These are phyloP conservation scores for Notodonta dromedarius DNA, from an alignment of 2,888 invertebrate genomes.

Conservation along the genomic window DNA sequence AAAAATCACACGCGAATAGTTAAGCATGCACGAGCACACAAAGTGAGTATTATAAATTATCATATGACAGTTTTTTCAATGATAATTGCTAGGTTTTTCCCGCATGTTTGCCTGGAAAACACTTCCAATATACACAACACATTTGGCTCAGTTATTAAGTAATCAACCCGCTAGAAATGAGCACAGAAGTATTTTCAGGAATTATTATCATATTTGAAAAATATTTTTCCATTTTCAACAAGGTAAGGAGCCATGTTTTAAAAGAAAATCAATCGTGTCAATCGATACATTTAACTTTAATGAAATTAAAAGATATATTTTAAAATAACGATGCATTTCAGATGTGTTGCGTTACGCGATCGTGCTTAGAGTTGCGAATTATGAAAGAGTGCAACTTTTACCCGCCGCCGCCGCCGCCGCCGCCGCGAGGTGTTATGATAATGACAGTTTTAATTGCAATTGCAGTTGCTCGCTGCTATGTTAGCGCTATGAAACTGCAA, in stretches of 20 bases:
- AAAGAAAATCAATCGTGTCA: too few species aligned
- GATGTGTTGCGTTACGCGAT: conserved; percentile 26
- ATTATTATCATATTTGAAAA: too few species aligned
- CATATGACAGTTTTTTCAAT: background rate
- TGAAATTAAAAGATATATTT: too few species aligned
- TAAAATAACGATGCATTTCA: conserved; percentile 12
- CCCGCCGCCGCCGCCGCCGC: conserved; percentile 29
- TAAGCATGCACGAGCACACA: background rate
- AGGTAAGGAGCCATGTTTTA: too few species aligned
- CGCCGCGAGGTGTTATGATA: conserved; percentile 28
- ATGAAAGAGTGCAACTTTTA: conserved; percentile 27
- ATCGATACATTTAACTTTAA: too few species aligned
- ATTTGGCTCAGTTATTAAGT: background rate
- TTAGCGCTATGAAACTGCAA: conserved; percentile 12
- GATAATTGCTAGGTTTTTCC: background rate
- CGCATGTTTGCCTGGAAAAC: background rate
- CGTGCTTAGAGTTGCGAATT: conserved; percentile 20
- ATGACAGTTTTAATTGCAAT: conserved; percentile 36
- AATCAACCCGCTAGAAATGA: too few species aligned
- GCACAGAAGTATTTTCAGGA: too few species aligned
- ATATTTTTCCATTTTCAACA: too few species aligned
- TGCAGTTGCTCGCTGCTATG: conserved; percentile 32
- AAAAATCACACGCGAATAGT: conserved; percentile 1
- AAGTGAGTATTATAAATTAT: background rate
- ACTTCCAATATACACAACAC: background rate